These are phyloP conservation scores for Watersipora subatra DNA, from an alignment of 1,140 invertebrate genomes.

Conservation along the genomic window DNA sequence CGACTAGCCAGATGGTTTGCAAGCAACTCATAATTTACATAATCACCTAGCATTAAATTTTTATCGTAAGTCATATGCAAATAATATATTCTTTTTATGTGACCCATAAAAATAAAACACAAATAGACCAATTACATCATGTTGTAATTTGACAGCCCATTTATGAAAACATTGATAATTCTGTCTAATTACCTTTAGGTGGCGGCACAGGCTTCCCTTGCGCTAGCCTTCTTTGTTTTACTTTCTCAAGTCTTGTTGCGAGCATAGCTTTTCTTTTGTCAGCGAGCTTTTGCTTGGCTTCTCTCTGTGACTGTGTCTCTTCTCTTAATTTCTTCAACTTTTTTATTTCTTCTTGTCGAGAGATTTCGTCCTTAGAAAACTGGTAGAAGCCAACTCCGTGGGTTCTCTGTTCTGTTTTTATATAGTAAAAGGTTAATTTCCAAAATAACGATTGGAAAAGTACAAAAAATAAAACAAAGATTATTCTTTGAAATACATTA, in stretches of 20 bases:
- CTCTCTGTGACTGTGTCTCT: constrained; percentile 55
- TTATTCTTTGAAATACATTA: too few relatives aligned
- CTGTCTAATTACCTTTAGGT: not conserved
- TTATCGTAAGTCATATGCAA: too few relatives aligned
- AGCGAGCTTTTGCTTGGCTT: constrained; percentile 49
- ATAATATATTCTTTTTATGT: too few relatives aligned
- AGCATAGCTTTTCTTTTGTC: constrained; percentile 55
- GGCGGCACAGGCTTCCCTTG: constrained; percentile 49
- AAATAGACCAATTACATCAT: too few relatives aligned
- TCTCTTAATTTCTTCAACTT: constrained; percentile 55
- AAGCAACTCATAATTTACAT: too few relatives aligned
- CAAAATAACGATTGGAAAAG: too few relatives aligned
- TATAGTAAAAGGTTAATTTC: constrained; percentile 8
- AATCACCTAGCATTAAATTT: too few relatives aligned
- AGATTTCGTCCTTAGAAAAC: constrained; percentile 67
- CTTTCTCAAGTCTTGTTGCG: constrained; percentile 59
- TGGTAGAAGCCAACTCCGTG: constrained; percentile 78
- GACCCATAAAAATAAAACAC: too few relatives aligned
- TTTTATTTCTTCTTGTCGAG: constrained; percentile 60
- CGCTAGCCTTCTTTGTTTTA: constrained; percentile 59
- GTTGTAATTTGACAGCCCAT: too few relatives aligned
- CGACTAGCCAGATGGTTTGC: too few relatives aligned
- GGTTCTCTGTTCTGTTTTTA: constrained; percentile 58
- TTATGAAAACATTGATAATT: too few relatives aligned
- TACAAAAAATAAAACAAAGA: too few relatives aligned